Evolutionary conservation across 2,888 invertebrate genomes (phyloP), one percentile per base, ranked within the genome.

Genomic region (Lasius fuliginosus): DNA sequence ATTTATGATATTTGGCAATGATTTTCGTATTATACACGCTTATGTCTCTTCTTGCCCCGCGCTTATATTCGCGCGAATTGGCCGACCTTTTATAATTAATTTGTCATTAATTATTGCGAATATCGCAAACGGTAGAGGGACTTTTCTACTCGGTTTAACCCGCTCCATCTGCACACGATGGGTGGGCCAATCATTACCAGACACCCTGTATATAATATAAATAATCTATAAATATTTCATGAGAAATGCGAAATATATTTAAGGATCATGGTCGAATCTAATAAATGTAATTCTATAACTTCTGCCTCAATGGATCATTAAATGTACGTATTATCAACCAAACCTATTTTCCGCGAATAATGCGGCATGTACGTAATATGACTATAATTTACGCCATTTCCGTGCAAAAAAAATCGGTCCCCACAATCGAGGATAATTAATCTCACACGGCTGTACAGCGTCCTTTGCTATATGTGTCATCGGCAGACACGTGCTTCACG

Each of bases 401-500:
- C 68, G 15, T 6, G 15, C n/a, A 42, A 42, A n/a, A 69, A 58
- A 42, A 79, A 79, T 79, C 18, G 36, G 18, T 46, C 6, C 6
- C 8, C 23, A 40, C 58, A 60, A 60, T 60, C 60, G 73, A 46
- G 27, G 73, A 27, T 60, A 79, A 79, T 79, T 73, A 73, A 79
- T 73, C 60, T 73, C 58, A 15, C 30, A 36, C 15, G 71, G 18
- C 33, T 46, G 30, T 30, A 60, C 33, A 33, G 79, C 46, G 18
- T 71, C 40, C 42, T 79, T 67, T 56, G 12, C 36, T n/a, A 27
- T 67, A 60, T 36, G 27, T 73, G 79, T 73, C 79, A 60, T 46
- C 23, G 56, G n/a, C 79, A 73, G 73, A 27, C 27, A 36, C 46
- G 36, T 46, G 46, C 46, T 79, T 69, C 33, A 23, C 71, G 15